Evolutionary conservation across 2,113 vertebrate genomes (phyloP), one percentile per base, ranked within the genome.

Genomic region (Axis porcinus): DNA sequence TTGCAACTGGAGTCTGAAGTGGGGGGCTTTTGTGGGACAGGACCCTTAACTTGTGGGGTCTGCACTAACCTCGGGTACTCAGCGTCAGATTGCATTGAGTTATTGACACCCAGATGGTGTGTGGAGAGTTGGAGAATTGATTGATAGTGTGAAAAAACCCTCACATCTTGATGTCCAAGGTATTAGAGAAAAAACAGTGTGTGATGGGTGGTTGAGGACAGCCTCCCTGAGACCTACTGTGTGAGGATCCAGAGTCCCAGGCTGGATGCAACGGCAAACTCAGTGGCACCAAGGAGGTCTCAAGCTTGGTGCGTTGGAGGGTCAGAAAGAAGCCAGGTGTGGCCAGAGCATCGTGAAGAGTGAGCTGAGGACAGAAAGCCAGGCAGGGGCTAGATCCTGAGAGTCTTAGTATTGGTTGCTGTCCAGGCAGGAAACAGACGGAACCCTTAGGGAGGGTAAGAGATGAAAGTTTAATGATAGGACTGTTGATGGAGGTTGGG

Each of bases 281-380:
- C 0, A 2, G 45, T 13, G 67, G 14, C 12, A 2, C 23, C 0
- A 33, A 62, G 17, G 12, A 30, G 76, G 50, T 8, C 15, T 27
- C 45, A n/a, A 7, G 28, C 36, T 21, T 45, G n/a, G n/a, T 43
- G n/a, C 12, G 15, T 9, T 12, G 82, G 27, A 78, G 89, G 45
- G 17, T 23, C 7, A 33, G 58, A 25, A 54, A 45, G n/a, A 76
- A 87, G 52, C 19, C 84, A 57, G 45, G 62, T 47, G 30, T 30
- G 62, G 88, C 36, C 36, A 27, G 83, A 28, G 54, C 1, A 2
- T 3, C 2, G 21, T 9, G 5, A 55, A 4, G 4, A 25, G 40
- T 2, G 15, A 45, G 79, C 28, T 14, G 79, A 54, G 91, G 54
- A 2, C 17, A 28, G 76, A 87, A 19, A 25, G 33, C 23, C 5